Percentiles rank a stretch among this genome's conserved stretches.
These are phyloP conservation scores for Rutilus rutilus DNA, from an alignment of 2,113 vertebrate species.

Conservation along the genomic window DNA sequence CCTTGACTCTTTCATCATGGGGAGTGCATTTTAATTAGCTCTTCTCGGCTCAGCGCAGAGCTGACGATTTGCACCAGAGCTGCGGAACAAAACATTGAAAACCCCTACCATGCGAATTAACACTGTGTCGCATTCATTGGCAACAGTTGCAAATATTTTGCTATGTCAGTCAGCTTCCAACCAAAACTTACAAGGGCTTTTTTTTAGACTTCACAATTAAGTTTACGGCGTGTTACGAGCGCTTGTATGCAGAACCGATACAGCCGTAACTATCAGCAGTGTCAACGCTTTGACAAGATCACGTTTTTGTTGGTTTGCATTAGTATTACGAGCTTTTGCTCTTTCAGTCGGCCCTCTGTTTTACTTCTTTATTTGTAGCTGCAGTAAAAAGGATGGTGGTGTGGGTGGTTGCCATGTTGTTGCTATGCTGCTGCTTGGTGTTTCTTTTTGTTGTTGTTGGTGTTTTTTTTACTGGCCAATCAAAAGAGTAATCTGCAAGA, in stretches of 20 bases:
- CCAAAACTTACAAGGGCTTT: slow-evolving; percentile 18
- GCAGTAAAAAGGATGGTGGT: neutral
- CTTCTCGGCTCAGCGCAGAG: slow-evolving; percentile 55
- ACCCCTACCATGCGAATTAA: slow-evolving; percentile 60
- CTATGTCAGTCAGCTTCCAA: slow-evolving; percentile 37
- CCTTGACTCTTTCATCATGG: slow-evolving; percentile 66
- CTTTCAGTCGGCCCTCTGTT: neutral
- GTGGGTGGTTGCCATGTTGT: no score
- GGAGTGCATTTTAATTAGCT: slow-evolving; percentile 71
- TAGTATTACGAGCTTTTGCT: neutral
- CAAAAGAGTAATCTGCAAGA: no score
- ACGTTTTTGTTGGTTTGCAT: neutral
- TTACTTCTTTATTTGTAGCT: neutral
- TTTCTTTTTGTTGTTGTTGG: no score
- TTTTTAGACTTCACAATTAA: slow-evolving; percentile 1
- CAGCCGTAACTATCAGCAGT: neutral
- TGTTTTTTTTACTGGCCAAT: no score
- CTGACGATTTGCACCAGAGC: slow-evolving; percentile 60
- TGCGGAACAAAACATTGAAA: slow-evolving; percentile 65
- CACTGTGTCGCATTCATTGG: slow-evolving; percentile 59
- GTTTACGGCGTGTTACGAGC: neutral
- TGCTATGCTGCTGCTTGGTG: no score
- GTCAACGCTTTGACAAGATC: neutral
- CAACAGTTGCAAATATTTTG: slow-evolving; percentile 58
- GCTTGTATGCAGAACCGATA: neutral